Percentiles rank a stretch among this genome's conserved stretches.
These are phyloP conservation scores for Suricata suricatta DNA, from an alignment of 2,113 vertebrate genomes.

Conservation along the genomic window DNA sequence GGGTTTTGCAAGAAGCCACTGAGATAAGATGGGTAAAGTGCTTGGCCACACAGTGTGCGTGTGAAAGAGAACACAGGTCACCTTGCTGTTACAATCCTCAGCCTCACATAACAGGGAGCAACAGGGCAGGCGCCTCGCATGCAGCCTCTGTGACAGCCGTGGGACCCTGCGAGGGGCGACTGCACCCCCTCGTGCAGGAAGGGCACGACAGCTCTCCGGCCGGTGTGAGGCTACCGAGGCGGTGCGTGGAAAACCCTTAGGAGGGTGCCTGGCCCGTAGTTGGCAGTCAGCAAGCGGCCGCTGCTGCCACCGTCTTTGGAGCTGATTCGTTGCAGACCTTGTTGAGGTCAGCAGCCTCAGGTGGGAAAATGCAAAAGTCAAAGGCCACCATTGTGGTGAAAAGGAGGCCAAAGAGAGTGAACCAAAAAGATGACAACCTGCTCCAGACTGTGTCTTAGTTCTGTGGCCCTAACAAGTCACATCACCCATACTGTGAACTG, in stretches of 20 bases:
- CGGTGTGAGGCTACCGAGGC: not conserved
- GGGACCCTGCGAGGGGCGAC: not conserved
- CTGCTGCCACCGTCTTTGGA: not conserved
- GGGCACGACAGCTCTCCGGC: not conserved
- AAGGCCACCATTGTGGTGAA: not conserved
- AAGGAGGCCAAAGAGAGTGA: not conserved
- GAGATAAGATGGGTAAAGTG: not conserved
- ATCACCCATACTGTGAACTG: fast-evolving
- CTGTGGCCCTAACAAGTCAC: not conserved
- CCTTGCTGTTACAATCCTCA: not conserved
- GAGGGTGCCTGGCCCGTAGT: not conserved
- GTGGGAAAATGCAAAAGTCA: not conserved
- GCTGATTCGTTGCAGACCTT: not conserved
- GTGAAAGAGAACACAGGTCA: not conserved
- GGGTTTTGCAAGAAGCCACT: not conserved
- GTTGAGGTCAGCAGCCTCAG: not conserved
- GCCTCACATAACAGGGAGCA: not conserved
- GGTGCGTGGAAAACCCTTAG: not conserved
- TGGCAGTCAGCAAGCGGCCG: not conserved
- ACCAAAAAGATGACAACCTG: fast-evolving
- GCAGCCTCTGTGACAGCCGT: fast-evolving
- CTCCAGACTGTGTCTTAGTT: not conserved
- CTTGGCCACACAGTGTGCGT: not conserved
- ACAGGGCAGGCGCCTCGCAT: too few relatives aligned
- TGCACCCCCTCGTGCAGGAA: not conserved